A percentile compares a stretch with the other conserved stretches of the same genome.
phyloP scores from a whole-genome alignment of 2,797 vertebrate species.

The Thunnus albacares region DNA sequence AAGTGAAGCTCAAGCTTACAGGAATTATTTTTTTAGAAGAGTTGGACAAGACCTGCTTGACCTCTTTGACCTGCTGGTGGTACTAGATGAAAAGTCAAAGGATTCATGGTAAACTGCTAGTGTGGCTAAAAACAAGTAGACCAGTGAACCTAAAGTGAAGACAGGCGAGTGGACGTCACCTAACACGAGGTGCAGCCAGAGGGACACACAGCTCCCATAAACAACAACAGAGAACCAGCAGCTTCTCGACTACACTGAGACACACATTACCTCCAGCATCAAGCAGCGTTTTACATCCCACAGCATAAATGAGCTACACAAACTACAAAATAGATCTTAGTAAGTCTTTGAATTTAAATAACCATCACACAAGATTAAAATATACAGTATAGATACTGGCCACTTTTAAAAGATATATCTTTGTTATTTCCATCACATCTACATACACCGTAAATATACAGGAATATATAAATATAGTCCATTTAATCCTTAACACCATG shows the following conservation, averaged over 20 bases:
- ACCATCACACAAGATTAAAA: conserved; percentile 87
- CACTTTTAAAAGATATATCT: conserved; percentile 82
- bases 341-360: conserved; percentile 80
- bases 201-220: conserved; percentile 14
- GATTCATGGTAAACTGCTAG: conserved; percentile 15
- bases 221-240: conserved; percentile 23
- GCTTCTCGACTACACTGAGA: neutral
- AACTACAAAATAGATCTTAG: conserved; percentile 78
- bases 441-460: conserved; percentile 91
- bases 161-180: conserved; percentile 35
- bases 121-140: conserved; percentile 50
- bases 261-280: conserved; percentile 14
- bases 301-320: conserved; percentile 46
- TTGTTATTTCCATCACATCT: conserved; percentile 82
- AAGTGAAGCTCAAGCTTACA: neutral
- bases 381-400: conserved; percentile 79
- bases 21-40: neutral
- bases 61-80: neutral
- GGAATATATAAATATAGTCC: conserved; percentile 85
- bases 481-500: conserved; percentile 73
- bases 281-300: conserved; percentile 43
- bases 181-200: conserved; percentile 8
- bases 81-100: neutral
- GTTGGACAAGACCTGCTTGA: conserved; percentile 3
- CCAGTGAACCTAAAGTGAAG: conserved; percentile 31